These are phyloP conservation scores for Bombus impatiens DNA, from an alignment of 1,140 invertebrate genomes.

Conservation along the genomic window DNA sequence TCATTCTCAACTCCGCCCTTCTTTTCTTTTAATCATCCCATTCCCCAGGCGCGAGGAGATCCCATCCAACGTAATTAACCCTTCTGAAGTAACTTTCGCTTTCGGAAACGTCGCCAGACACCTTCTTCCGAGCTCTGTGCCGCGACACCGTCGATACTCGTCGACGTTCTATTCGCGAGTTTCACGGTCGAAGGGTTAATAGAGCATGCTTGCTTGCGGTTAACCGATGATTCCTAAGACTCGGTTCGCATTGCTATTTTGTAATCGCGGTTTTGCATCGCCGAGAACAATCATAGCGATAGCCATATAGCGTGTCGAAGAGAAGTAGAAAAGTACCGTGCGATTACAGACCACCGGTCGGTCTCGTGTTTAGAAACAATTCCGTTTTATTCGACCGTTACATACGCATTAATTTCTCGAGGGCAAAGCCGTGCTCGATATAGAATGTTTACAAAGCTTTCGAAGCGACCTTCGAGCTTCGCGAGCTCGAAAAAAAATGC, in stretches of 20 bases:
- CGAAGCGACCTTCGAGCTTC: conserved; percentile 6
- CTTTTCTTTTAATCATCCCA: neutral
- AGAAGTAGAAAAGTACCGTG: neutral
- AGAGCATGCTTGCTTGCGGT: conserved; percentile 21
- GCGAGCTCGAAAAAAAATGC: neutral
- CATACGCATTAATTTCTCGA: neutral
- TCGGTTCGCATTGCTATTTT: neutral
- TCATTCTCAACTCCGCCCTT: neutral
- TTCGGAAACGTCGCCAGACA: conserved; percentile 12
- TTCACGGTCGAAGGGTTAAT: conserved; percentile 4
- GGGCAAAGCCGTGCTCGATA: neutral
- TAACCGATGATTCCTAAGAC: neutral
- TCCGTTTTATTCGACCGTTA: neutral
- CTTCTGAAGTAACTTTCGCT: conserved; percentile 28
- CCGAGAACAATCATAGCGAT: no score
- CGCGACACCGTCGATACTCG: neutral
- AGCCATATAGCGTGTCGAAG: neutral
- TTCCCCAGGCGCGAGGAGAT: neutral
- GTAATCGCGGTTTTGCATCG: neutral
- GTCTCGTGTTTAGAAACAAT: neutral
- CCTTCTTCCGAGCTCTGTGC: neutral
- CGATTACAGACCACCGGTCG: neutral
- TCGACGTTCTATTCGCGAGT: neutral
- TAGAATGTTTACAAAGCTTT: neutral
- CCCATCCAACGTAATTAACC: conserved; percentile 27